phyloP scores from a whole-genome alignment of 2,797 vertebrate species.

The Poecile montanus region DNA sequence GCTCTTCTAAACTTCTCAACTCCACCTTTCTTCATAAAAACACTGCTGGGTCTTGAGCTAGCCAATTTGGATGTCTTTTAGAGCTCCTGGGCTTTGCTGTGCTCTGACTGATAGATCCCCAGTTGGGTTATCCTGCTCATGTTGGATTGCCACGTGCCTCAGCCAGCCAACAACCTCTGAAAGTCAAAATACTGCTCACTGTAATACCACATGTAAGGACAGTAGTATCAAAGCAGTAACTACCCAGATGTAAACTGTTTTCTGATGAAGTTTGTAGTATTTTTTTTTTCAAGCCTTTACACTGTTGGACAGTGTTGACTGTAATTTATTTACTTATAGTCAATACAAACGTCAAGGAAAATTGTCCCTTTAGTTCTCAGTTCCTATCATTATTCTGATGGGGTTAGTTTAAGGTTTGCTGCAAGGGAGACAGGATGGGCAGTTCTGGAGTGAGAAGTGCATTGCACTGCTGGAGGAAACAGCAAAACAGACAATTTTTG shows the following conservation, averaged over 20 bases:
- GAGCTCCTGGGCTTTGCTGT: slow-evolving; percentile 6
- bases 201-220: neutral
- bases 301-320: neutral
- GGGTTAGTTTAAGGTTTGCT: neutral
- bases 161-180: neutral
- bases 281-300: neutral
- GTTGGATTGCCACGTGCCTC: neutral
- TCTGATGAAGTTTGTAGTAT: neutral
- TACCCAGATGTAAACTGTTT: neutral
- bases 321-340: neutral
- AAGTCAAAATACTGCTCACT: neutral
- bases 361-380: neutral
- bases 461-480: neutral
- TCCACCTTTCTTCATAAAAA: neutral
- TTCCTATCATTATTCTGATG: neutral
- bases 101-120: neutral
- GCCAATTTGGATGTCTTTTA: neutral
- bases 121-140: neutral
- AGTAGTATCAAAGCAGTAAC: neutral
- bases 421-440: neutral
- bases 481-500: neutral
- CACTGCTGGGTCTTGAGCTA: neutral
- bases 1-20: neutral
- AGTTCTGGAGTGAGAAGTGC: neutral
- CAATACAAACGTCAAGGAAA: neutral